These are phyloP conservation scores for Alviniconcha strummeri DNA, from an alignment of 2,888 invertebrate genomes.

Conservation along the genomic window DNA sequence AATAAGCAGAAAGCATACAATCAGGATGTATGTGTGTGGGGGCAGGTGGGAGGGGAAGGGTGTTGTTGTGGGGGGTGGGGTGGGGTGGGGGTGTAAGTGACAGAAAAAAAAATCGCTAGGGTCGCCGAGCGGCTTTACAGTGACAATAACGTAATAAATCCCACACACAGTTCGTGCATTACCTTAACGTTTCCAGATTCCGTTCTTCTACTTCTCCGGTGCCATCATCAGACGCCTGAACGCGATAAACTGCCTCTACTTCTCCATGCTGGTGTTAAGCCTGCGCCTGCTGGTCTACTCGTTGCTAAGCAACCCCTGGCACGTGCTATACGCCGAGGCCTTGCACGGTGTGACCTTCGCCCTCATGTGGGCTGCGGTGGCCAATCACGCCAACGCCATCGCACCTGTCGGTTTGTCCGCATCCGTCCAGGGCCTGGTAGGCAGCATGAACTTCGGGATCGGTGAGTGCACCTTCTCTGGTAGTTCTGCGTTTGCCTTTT, in stretches of 20 bases:
- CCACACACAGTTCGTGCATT: too few species aligned
- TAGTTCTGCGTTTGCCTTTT: background rate
- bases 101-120: too few species aligned
- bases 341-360: slow-evolving; percentile 92
- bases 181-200: slow-evolving; percentile 16
- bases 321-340: slow-evolving; percentile 87
- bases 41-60: too few species aligned
- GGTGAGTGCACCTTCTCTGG: slow-evolving; percentile 75
- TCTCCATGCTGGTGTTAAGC: slow-evolving; percentile 87
- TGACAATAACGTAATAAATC: too few species aligned
- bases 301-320: slow-evolving; percentile 86
- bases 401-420: slow-evolving; percentile 89
- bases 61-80: too few species aligned
- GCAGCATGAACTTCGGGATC: slow-evolving; percentile 92
- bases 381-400: slow-evolving; percentile 88
- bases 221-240: slow-evolving; percentile 84
- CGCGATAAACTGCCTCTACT: slow-evolving; percentile 87
- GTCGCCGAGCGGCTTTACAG: too few species aligned
- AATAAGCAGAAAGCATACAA: too few species aligned
- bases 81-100: too few species aligned
- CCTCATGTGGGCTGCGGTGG: slow-evolving; percentile 92
- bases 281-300: slow-evolving; percentile 89
- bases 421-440: slow-evolving; percentile 89
- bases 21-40: too few species aligned
- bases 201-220: slow-evolving; percentile 78